phyloP scores from a whole-genome alignment of 2,888 invertebrate species.

The Peribatodes rhomboidaria region DNA sequence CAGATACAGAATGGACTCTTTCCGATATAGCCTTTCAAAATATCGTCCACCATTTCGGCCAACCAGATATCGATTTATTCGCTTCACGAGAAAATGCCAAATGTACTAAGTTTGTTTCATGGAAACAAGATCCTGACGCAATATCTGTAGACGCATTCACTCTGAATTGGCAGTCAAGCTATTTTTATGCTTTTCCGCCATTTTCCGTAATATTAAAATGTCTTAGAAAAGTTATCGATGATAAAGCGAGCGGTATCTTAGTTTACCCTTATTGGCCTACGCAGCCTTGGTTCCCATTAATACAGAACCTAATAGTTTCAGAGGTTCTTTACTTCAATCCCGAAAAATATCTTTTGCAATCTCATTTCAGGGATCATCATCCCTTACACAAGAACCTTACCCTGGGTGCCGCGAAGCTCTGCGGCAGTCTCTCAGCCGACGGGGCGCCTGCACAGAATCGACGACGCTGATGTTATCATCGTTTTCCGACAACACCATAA shows the following conservation, averaged over 20 bases:
- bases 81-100: constrained; percentile 43
- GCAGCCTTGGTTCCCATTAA: constrained; percentile 48
- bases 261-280: constrained; percentile 48
- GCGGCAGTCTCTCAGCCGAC: constrained; percentile 21
- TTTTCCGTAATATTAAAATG: too few species aligned
- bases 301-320: constrained; percentile 29
- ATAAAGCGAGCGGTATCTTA: constrained; percentile 45
- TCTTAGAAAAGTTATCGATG: constrained; percentile 21
- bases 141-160: constrained; percentile 22
- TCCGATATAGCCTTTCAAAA: constrained; percentile 31
- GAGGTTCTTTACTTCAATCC: constrained; percentile 37
- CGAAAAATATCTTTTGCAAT: constrained; percentile 35
- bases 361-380: constrained; percentile 41
- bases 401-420: constrained; percentile 47
- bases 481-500: too few species aligned
- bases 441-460: too few species aligned
- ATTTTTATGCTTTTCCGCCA: constrained; percentile 18
- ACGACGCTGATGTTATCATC: too few species aligned
- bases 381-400: constrained; percentile 41
- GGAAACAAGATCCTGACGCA: constrained; percentile 32
- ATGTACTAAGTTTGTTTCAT: constrained; percentile 36
- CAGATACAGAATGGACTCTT: constrained; percentile 40
- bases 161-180: constrained; percentile 8
- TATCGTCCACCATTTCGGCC: constrained; percentile 31
- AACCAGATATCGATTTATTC: constrained; percentile 40